Evolutionary conservation across 2,888 invertebrate species (phyloP).

Genomic region (Melipona beecheii): DNA sequence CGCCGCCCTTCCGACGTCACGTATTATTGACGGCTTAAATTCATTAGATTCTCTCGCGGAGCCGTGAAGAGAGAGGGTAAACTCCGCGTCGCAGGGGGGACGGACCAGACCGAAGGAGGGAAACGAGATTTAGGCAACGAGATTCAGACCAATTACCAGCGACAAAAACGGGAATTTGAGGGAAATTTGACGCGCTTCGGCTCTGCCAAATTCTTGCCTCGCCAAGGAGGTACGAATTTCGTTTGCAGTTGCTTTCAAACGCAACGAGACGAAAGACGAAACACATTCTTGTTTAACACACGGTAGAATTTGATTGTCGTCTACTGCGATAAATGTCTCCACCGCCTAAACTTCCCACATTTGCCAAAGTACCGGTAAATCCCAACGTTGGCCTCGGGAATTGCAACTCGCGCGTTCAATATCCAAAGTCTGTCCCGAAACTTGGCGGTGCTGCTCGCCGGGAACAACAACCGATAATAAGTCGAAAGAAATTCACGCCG

Average conservation of each 20-base stretch:
- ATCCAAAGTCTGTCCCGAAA: neutral
- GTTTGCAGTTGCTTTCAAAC: no score
- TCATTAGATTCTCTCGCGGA: constrained; percentile 72
- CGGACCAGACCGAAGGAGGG: neutral
- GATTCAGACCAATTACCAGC: constrained; percentile 28
- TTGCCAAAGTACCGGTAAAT: neutral
- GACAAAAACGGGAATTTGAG: neutral
- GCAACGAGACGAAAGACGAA: no score
- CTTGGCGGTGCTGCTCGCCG: no score
- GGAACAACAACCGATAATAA: neutral
- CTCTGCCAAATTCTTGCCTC: neutral
- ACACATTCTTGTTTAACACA: no score
- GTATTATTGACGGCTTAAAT: constrained; percentile 76
- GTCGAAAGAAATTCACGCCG: neutral
- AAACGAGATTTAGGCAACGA: constrained; percentile 15
- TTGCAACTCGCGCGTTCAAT: neutral
- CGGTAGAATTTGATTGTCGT: neutral
- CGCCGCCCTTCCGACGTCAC: constrained; percentile 53
- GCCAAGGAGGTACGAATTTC: no score
- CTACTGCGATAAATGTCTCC: no score
- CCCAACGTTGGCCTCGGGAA: neutral
- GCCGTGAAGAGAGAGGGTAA: constrained; percentile 14
- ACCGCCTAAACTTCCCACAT: neutral
- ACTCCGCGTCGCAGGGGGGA: constrained; percentile 31
- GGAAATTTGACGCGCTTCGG: neutral